Base-by-base conservation (phyloP, 2,797 vertebrate species). In the Cyprinella venusta region DNA sequence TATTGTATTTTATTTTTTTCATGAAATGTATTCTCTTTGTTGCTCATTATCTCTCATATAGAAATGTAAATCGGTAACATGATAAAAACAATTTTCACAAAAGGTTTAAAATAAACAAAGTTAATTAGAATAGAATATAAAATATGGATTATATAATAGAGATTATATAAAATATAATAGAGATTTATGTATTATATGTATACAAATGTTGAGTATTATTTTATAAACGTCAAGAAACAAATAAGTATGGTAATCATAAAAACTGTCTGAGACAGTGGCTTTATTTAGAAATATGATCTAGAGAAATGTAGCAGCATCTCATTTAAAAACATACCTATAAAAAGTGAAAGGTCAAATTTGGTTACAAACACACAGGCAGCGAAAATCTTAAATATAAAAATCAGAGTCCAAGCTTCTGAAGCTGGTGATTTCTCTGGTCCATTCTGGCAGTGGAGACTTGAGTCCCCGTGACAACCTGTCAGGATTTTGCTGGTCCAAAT, bases 271-370 rank as follows among this genome's bases (percentile, higher is more conserved):
- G 93, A 95, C 92, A 93, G 91, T 68, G 90, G 91, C 93, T 96
- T 96, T 96, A 96, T 97, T 94, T 91, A 93, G 94, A 95, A 48
- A 83, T 77, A 85, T 86, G 95, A 94, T 92, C 84, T 87, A 94
- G 86, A 91, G 59, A 92, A 89, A 94, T 88, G 88, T 97, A 99
- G 97, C 97, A 98, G 96, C 96, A 97, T 94, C 94, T 95, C 86
- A 93, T 93, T 94, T 88, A 71, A 91, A 94, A 94, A 91, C 87
- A 91, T 87, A 92, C 85, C 89, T 88, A 79, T 59, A 86, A 91
- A 85, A 87, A 85, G 87, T 65, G 91, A 90, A 92, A 92, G 89
- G 92, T 88, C 89, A 92, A 93, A 92, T 93, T 93, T 93, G 88
- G 93, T 93, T 92, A 93, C 90, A 92, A 91, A n/a, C 81, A 87